Percentiles rank a stretch among this genome's conserved stretches.
Conservation (phyloP, 2,113 vertebrate species). For the Sminthopsis crassicaudata region DNA sequence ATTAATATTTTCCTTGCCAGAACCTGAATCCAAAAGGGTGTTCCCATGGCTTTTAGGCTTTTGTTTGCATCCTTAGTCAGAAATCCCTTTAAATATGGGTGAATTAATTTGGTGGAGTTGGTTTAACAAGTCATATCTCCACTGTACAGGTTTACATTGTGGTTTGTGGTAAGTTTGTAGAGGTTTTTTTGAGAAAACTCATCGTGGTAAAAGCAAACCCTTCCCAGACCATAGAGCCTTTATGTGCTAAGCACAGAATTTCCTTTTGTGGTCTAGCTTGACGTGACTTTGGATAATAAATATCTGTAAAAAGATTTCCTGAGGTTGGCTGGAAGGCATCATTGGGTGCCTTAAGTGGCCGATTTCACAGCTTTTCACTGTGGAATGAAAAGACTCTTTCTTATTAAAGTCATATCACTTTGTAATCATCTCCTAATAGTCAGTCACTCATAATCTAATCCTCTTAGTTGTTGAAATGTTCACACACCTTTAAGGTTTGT, state of each 20-base stretch:
- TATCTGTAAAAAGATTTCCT: conserved; percentile 80
- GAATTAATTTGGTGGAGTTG: conserved; percentile 84
- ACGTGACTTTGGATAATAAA: conserved; percentile 81
- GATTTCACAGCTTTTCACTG: conserved; percentile 71
- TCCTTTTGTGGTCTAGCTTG: conserved; percentile 84
- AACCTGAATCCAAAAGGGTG: conserved; percentile 70
- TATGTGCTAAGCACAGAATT: conserved; percentile 80
- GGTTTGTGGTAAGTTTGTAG: conserved; percentile 86
- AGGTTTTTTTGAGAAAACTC: conserved; percentile 84
- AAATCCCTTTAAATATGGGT: conserved; percentile 79
- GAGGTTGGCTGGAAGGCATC: conserved; percentile 70
- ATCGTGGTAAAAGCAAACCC: conserved; percentile 80
- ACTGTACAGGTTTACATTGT: conserved; percentile 79
- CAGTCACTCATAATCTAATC: conserved; percentile 47
- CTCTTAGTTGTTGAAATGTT: conserved; percentile 27
- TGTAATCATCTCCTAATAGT: conserved; percentile 21
- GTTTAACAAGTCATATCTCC: conserved; percentile 80
- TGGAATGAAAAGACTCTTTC: conserved; percentile 64
- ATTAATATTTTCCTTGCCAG: conserved; percentile 79
- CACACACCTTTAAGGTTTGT: neutral
- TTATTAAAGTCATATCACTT: conserved; percentile 39
- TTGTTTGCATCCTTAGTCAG: conserved; percentile 77
- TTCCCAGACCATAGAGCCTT: conserved; percentile 75
- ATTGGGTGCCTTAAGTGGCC: conserved; percentile 70
- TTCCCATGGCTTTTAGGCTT: conserved; percentile 71